phyloP scores from a whole-genome alignment of 2,888 invertebrate species.

The Cephonodes hylas region DNA sequence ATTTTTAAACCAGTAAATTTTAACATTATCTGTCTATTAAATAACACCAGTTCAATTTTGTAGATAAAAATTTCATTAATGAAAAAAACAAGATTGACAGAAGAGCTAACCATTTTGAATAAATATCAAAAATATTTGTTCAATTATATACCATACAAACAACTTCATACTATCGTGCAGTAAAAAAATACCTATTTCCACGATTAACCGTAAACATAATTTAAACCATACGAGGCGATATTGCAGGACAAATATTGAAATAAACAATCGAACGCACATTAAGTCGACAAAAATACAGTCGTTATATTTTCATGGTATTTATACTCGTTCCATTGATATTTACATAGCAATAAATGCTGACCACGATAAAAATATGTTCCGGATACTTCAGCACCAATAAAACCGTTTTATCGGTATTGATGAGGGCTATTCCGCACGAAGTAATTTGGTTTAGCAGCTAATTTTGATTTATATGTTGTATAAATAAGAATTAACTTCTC shows the following conservation, averaged over 20 bases:
- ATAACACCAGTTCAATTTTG: too few species aligned
- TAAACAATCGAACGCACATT: neutral
- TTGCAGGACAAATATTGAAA: neutral
- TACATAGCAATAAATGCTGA: slow-evolving; percentile 48
- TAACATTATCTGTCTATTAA: too few species aligned
- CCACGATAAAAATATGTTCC: slow-evolving; percentile 46
- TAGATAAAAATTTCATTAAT: too few species aligned
- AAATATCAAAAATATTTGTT: too few species aligned
- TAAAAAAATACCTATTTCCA: too few species aligned
- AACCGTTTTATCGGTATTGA: slow-evolving; percentile 40
- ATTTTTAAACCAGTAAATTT: too few species aligned
- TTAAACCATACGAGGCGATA: neutral
- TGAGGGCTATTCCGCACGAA: slow-evolving; percentile 29
- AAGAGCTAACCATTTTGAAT: too few species aligned
- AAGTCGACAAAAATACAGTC: slow-evolving; percentile 27
- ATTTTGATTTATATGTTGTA: slow-evolving; percentile 46
- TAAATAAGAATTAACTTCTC: slow-evolving; percentile 47
- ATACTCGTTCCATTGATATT: slow-evolving; percentile 30
- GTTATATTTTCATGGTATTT: slow-evolving; percentile 18
- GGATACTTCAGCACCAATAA: slow-evolving; percentile 42
- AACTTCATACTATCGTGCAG: too few species aligned
- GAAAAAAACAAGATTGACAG: too few species aligned
- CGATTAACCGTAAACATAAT: too few species aligned
- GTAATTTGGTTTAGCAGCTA: slow-evolving; percentile 32
- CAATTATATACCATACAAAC: too few species aligned